Conservation (phyloP, 2,888 invertebrate genomes). For the Petrolisthes manimaculis region DNA sequence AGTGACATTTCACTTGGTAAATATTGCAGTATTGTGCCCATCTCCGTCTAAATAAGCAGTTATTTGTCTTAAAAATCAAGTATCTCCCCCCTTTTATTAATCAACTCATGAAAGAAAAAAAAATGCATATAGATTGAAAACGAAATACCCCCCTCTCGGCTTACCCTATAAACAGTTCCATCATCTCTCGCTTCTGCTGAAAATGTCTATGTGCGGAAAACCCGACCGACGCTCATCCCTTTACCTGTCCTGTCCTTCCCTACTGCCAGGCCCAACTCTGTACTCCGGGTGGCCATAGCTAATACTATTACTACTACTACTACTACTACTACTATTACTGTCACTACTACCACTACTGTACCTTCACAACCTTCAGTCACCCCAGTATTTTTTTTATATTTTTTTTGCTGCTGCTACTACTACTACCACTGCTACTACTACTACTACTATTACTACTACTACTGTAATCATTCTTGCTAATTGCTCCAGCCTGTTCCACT, state of each 20-base stretch:
- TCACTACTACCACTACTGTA: neutral
- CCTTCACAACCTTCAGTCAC: too few relatives aligned
- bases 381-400: too few relatives aligned
- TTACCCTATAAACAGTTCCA: conserved; percentile 2
- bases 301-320: conserved; percentile 11
- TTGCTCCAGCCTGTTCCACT: neutral
- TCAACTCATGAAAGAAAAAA: conserved; percentile 10
- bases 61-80: conserved; percentile 26
- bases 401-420: neutral
- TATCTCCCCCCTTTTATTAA: conserved; percentile 17
- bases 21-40: neutral
- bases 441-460: neutral
- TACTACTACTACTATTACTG: conserved; percentile 5
- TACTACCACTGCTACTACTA: conserved; percentile 7
- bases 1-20: conserved; percentile 10
- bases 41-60: conserved; percentile 49
- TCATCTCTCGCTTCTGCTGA: conserved; percentile 40
- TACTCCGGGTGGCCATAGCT: conserved; percentile 34
- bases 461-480: neutral
- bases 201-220: conserved; percentile 63
- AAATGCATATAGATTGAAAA: conserved; percentile 11
- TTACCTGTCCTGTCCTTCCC: conserved; percentile 60
- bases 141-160: conserved; percentile 4
- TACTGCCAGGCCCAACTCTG: conserved; percentile 50
- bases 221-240: conserved; percentile 47